Conservation (phyloP, 1,140 invertebrate species). For the Penaeus japonicus region DNA sequence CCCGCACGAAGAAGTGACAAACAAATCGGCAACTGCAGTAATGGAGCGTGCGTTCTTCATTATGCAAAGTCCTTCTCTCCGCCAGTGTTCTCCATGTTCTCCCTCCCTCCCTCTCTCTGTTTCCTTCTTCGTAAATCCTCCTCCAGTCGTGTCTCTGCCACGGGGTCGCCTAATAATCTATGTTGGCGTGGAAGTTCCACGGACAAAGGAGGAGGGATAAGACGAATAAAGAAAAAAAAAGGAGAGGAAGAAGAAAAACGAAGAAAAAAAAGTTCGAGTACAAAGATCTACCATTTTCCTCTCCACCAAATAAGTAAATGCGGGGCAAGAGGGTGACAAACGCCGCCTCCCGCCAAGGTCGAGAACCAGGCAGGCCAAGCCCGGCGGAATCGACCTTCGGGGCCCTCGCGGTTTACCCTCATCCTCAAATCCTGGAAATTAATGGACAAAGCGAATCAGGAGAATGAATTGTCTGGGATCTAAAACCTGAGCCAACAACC, state of each 20-base stretch:
- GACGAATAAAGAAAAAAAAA: background rate
- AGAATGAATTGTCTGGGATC: constrained; percentile 35
- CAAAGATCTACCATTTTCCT: background rate
- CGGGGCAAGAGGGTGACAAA: background rate
- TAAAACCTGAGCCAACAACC: background rate
- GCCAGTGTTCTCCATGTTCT: too few species aligned
- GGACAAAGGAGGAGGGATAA: too few species aligned
- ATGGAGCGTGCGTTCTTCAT: too few species aligned
- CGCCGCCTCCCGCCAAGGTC: background rate
- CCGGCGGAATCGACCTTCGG: background rate
- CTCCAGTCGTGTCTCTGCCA: too few species aligned
- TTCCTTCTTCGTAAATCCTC: too few species aligned
- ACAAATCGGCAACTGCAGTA: too few species aligned
- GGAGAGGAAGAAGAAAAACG: background rate
- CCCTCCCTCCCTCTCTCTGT: too few species aligned
- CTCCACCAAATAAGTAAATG: background rate
- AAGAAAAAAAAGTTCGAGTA: background rate
- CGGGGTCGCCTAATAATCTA: too few species aligned
- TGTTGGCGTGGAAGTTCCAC: too few species aligned
- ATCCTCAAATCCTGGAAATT: background rate
- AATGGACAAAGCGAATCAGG: constrained; percentile 33
- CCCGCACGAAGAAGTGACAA: too few species aligned
- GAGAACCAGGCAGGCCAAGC: background rate
- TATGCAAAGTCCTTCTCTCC: too few species aligned
- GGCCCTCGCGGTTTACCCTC: background rate